A percentile compares a stretch with the other conserved stretches of the same genome.
Conservation (phyloP, 2,888 invertebrate genomes). For the Pelosia muscerda region DNA sequence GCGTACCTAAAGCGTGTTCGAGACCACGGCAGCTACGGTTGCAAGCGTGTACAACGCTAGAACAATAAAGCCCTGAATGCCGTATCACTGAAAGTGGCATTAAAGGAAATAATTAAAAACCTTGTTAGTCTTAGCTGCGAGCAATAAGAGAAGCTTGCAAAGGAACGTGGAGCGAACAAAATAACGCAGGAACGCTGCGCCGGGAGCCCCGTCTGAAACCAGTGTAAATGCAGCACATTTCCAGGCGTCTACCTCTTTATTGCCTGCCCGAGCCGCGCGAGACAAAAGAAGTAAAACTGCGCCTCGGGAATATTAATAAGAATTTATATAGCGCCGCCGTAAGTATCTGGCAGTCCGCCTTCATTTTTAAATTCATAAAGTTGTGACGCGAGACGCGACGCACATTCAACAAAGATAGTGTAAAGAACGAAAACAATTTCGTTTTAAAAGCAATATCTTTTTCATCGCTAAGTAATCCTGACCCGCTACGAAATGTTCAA, state of each 20-base stretch:
- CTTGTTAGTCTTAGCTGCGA: constrained; percentile 80
- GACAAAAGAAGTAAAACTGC: constrained; percentile 80
- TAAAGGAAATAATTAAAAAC: constrained; percentile 86
- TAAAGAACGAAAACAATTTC: constrained; percentile 54
- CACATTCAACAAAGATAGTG: constrained; percentile 50
- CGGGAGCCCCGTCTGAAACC: constrained; percentile 65
- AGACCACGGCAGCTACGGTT: constrained; percentile 30
- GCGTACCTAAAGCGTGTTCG: constrained; percentile 29
- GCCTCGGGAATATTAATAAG: constrained; percentile 78
- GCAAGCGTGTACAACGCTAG: constrained; percentile 36
- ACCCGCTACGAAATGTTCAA: constrained; percentile 65
- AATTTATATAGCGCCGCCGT: constrained; percentile 69
- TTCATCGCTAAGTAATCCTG: constrained; percentile 67
- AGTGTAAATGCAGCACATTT: constrained; percentile 83
- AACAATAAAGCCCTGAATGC: constrained; percentile 63
- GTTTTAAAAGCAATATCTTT: constrained; percentile 68
- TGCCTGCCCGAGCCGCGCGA: constrained; percentile 70
- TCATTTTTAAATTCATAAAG: constrained; percentile 66
- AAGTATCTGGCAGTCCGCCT: constrained; percentile 54
- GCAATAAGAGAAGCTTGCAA: constrained; percentile 78
- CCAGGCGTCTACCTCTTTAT: constrained; percentile 81
- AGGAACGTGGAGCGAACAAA: constrained; percentile 76
- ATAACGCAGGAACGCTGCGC: constrained; percentile 70
- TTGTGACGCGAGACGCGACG: constrained; percentile 33
- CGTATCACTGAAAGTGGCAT: constrained; percentile 76